Percentiles rank a stretch among this genome's conserved stretches.
These are phyloP conservation scores for Conopomorpha cramerella DNA, from an alignment of 1,140 invertebrate species.

Conservation along the genomic window DNA sequence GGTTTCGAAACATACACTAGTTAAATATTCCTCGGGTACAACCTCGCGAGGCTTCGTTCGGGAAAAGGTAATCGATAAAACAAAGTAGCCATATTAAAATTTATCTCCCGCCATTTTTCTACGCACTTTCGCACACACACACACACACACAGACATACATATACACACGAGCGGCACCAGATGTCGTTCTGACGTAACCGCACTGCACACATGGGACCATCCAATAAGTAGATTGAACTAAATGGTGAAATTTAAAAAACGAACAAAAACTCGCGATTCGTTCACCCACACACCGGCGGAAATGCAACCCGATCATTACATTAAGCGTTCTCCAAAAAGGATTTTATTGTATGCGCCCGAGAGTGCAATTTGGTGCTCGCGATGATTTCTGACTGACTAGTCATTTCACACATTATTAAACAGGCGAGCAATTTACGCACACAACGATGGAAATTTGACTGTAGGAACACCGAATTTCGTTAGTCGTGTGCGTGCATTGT, in stretches of 20 bases:
- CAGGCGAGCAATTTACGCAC: slow-evolving; percentile 39
- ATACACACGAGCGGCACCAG: no score
- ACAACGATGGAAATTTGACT: slow-evolving; percentile 43
- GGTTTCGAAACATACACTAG: no score
- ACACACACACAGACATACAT: slow-evolving; percentile 15
- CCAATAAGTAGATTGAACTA: slow-evolving; percentile 61
- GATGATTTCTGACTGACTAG: no score
- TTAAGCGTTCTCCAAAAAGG: no score
- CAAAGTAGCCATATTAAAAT: slow-evolving; percentile 16
- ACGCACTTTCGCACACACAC: slow-evolving; percentile 45
- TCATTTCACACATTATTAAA: slow-evolving; percentile 40
- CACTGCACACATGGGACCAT: slow-evolving; percentile 35
- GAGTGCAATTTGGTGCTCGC: no score
- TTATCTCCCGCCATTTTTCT: slow-evolving; percentile 53
- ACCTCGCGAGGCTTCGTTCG: slow-evolving; percentile 23
- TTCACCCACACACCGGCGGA: slow-evolving; percentile 30
- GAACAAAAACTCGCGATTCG: slow-evolving; percentile 55
- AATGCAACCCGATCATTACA: slow-evolving; percentile 56
- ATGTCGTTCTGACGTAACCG: slow-evolving; percentile 20
- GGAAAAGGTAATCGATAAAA: slow-evolving; percentile 11
- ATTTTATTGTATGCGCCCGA: no score
- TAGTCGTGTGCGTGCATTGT: slow-evolving; percentile 16
- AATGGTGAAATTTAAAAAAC: slow-evolving; percentile 61
- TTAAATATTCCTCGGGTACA: no score
- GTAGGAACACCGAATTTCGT: slow-evolving; percentile 54